Evolutionary conservation across 2,797 vertebrate genomes (phyloP).

Genomic region (Sternotherus odoratus): DNA sequence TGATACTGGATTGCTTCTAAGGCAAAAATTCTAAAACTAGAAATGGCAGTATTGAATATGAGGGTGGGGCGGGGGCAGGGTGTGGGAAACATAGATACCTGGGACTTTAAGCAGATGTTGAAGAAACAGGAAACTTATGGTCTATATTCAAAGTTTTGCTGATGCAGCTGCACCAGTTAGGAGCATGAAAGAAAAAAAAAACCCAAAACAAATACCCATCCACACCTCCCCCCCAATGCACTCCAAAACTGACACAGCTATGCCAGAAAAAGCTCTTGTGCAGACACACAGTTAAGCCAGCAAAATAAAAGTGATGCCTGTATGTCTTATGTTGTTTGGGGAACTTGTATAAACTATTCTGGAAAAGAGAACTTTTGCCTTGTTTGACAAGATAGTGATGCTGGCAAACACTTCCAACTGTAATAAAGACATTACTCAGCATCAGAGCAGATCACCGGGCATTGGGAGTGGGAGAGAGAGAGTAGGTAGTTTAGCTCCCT

Average conservation of each 20-base stretch:
- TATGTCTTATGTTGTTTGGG: not conserved
- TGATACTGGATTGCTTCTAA: not conserved
- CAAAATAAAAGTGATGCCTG: not conserved
- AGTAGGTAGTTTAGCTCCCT: too few relatives aligned
- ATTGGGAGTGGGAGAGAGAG: too few relatives aligned
- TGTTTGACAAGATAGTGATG: not conserved
- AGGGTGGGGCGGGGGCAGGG: not conserved
- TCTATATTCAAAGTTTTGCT: not conserved
- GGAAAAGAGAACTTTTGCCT: not conserved
- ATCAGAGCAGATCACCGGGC: too few relatives aligned
- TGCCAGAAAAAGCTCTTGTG: not conserved
- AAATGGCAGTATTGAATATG: not conserved
- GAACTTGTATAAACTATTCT: not conserved
- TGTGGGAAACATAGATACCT: not conserved
- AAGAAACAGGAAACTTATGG: not conserved
- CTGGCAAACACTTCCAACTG: not conserved
- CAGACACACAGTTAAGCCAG: not conserved
- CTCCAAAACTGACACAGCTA: not conserved
- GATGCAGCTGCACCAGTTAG: not conserved
- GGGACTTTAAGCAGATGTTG: not conserved
- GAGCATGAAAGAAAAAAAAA: not conserved
- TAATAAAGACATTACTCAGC: too few relatives aligned
- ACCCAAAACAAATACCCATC: too few relatives aligned
- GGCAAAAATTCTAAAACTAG: not conserved
- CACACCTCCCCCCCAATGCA: not conserved